Evolutionary conservation across 2,113 vertebrate species (phyloP), one percentile per base, ranked within the genome.

Genomic region (Silurus glanis): DNA sequence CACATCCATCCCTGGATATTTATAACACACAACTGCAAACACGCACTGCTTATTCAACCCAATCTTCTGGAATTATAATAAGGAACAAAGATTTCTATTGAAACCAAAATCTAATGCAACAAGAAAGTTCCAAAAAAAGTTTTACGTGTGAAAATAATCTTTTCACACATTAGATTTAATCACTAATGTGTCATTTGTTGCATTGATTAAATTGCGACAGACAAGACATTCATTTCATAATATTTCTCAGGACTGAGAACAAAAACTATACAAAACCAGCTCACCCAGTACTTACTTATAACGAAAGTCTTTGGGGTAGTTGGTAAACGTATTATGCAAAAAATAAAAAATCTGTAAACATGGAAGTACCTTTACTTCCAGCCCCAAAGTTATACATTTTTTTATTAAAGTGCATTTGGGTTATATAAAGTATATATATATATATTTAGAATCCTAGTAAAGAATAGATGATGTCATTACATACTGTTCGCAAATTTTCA

Each of bases 301-400:
- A 79, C 1, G n/a, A 79, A 79, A 58, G 75, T 78, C 75, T 9
- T 2, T 76, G 72, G 72, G 72, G 16, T 49, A 13, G 3, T 75
- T 49, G 53, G 72, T 53, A 53, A 75, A 75, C 10, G 21, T 75
- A 53, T 53, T 75, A 75, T 75, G 72, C 72, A 75, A 75, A 75
- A 75, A 47, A 75, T n/a, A 5, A 13, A n/a, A n/a, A 75, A 13
- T 75, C 19, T 51, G 47, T 12, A n/a, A 53, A 53, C 21, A n/a
- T 75, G 72, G 10, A 75, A 75, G 47, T n/a, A 4, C 21, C 9
- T 49, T 6, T 9, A 2, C 0, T 49, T 17, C 16, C 7, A 47
- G 69, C 9, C 6, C 45, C 45, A 47, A 49, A 58, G 10, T 58
- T 58, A 58, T 56, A 17, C 9, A 75, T 2, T 75, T 51, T 23